Base-by-base conservation (phyloP, 1,140 invertebrate species). In the Rhysida immarginata region DNA sequence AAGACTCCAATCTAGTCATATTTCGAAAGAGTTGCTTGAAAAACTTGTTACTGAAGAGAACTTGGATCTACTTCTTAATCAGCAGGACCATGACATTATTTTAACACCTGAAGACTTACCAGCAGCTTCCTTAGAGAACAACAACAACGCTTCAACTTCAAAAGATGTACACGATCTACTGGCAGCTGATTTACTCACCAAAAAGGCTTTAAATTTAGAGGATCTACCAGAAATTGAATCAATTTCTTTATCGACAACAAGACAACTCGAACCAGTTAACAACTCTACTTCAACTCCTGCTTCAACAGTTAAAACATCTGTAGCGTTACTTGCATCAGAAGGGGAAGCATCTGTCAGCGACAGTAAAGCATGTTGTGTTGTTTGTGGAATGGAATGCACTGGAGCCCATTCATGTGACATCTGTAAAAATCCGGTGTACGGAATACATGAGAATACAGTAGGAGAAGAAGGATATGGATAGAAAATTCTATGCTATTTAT, bases 111-210 rank as follows among this genome's bases (percentile, higher is more conserved):
- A 56, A 51, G n/a, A 53, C 41, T 53, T 57, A 57, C 55, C 42
- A 57, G 41, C 35, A 52, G 26, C 26, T 53, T 46, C 25, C 25
- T 57, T 53, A 53, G 42, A 45, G 49, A 57, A 57, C 48, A 57
- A 46, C 41, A 53, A 57, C 26, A 25, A 35, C 16, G 49, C 24
- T 46, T 51, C 48, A 56, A 56, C 55, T 51, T 56, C 48, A 56
- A 41, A 53, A 56, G 29, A 35, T 35, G 5, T 35, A 35, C 29
- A 35, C 29, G 16, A 35, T 35, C 29, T 35, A 35, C 29, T 16
- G 29, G 29, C 29, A 35, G 29, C 29, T 35, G 29, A 35, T 35
- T 35, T 35, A 35, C 29, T 35, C 29, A 35, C 29, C 16, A 35
- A 35, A 35, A 35, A 35, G 16, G 29, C 29, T 35, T 35, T 35